These are phyloP conservation scores for Lysandra bellargus DNA, from an alignment of 2,888 invertebrate genomes.

Conservation along the genomic window DNA sequence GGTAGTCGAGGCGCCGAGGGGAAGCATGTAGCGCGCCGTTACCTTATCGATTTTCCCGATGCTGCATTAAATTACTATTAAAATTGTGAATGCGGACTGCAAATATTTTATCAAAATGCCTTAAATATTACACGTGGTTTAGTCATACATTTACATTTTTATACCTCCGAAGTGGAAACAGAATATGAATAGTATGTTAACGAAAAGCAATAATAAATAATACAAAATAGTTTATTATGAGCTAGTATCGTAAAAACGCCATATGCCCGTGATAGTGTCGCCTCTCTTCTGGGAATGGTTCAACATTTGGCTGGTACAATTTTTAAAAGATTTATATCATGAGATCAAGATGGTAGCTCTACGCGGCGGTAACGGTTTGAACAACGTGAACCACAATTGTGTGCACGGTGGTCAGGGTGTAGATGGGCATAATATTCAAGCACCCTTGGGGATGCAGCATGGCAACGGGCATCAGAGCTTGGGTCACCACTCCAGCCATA, in stretches of 20 bases:
- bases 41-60: constrained; percentile 78
- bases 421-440: constrained; percentile 65
- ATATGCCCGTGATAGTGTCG: constrained; percentile 68
- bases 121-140: constrained; percentile 50
- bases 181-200: constrained; percentile 37
- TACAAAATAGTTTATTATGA: constrained; percentile 43
- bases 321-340: constrained; percentile 74
- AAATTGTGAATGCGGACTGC: constrained; percentile 69
- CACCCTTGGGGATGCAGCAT: constrained; percentile 62
- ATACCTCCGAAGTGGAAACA: constrained; percentile 34
- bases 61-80: constrained; percentile 75
- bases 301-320: constrained; percentile 71
- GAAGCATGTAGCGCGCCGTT: constrained; percentile 67
- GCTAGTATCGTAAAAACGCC: constrained; percentile 46
- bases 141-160: constrained; percentile 44
- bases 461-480: constrained; percentile 48
- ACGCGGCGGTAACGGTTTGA: constrained; percentile 66
- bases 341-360: constrained; percentile 75
- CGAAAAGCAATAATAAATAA: constrained; percentile 41
- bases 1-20: constrained; percentile 57
- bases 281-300: constrained; percentile 76
- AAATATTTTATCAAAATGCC: constrained; percentile 60
- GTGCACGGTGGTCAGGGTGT: constrained; percentile 62
- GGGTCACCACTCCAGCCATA: constrained; percentile 38
- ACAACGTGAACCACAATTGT: constrained; percentile 57